Evolutionary conservation across 2,888 invertebrate genomes (phyloP).

Genomic region (Cerastoderma edule): DNA sequence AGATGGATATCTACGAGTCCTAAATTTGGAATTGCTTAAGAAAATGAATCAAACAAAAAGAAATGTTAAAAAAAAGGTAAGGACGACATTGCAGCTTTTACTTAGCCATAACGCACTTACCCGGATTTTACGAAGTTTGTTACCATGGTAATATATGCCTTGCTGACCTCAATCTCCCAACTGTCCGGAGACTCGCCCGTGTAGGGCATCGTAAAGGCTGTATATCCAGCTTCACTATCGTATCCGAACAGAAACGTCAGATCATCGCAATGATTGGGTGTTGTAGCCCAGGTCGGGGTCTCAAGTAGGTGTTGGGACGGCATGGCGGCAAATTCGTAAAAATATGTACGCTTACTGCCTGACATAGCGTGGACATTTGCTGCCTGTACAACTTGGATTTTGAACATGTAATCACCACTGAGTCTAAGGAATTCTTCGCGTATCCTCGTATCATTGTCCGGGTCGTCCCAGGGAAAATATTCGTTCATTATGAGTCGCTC

Average conservation of each 20-base stretch:
- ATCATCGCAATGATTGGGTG: constrained; percentile 77
- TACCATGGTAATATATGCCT: constrained; percentile 95
- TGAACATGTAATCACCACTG: constrained; percentile 21
- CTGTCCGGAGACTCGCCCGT: constrained; percentile 88
- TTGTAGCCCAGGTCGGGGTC: constrained; percentile 68
- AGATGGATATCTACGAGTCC: not conserved
- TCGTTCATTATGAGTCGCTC: constrained; percentile 1
- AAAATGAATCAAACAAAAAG: no score
- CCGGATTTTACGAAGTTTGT: constrained; percentile 97
- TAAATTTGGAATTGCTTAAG: not conserved
- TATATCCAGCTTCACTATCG: constrained; percentile 63
- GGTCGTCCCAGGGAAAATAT: constrained; percentile 29
- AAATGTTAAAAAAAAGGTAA: no score
- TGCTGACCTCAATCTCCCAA: constrained; percentile 92
- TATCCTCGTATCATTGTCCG: not conserved
- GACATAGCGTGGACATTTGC: not conserved
- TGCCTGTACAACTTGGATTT: not conserved
- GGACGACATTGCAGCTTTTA: not conserved
- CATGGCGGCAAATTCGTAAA: constrained; percentile 58
- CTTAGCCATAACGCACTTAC: constrained; percentile 85
- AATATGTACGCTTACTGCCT: constrained; percentile 9
- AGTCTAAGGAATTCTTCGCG: not conserved
- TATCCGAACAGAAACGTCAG: constrained; percentile 58
- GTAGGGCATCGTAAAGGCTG: constrained; percentile 83
- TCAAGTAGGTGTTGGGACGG: constrained; percentile 60